A percentile compares a stretch with the other conserved stretches of the same genome.
Conservation (phyloP, 2,888 invertebrate species). For the Unio pictorum region DNA sequence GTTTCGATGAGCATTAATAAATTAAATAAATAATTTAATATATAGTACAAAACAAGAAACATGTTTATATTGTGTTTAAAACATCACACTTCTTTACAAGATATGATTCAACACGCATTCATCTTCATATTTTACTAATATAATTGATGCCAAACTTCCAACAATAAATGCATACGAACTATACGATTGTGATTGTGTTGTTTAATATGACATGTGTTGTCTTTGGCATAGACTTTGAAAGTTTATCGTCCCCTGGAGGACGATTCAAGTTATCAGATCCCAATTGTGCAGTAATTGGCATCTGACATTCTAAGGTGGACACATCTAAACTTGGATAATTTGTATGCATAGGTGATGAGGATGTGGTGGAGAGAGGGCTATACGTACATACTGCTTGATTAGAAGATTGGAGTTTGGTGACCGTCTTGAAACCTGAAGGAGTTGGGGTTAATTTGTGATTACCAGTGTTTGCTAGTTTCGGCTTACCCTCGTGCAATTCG, state of each 20-base stretch:
- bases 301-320: slow-evolving; percentile 8
- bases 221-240: slow-evolving; percentile 28
- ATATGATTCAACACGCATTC: too few species aligned
- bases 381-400: slow-evolving; percentile 48
- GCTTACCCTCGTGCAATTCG: slow-evolving; percentile 6
- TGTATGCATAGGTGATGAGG: slow-evolving; percentile 59
- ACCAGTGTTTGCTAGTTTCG: slow-evolving; percentile 20
- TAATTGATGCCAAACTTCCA: too few species aligned
- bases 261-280: slow-evolving; percentile 8
- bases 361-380: slow-evolving; percentile 56
- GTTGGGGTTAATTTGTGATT: slow-evolving; percentile 25
- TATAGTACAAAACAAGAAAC: too few species aligned
- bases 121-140: too few species aligned
- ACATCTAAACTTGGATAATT: slow-evolving; percentile 10
- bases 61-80: too few species aligned
- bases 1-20: too few species aligned
- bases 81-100: too few species aligned
- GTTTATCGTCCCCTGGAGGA: slow-evolving; percentile 13
- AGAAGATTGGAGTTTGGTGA: slow-evolving; percentile 35
- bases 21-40: too few species aligned
- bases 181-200: slow-evolving; percentile 63
- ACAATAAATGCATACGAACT: slow-evolving; percentile 11
- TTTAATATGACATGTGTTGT: slow-evolving; percentile 43
- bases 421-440: slow-evolving; percentile 34
- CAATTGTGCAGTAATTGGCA: slow-evolving; percentile 15